Percentiles rank a stretch among this genome's conserved stretches.
phyloP scores from a whole-genome alignment of 2,113 vertebrate species.

The Malurus melanocephalus region DNA sequence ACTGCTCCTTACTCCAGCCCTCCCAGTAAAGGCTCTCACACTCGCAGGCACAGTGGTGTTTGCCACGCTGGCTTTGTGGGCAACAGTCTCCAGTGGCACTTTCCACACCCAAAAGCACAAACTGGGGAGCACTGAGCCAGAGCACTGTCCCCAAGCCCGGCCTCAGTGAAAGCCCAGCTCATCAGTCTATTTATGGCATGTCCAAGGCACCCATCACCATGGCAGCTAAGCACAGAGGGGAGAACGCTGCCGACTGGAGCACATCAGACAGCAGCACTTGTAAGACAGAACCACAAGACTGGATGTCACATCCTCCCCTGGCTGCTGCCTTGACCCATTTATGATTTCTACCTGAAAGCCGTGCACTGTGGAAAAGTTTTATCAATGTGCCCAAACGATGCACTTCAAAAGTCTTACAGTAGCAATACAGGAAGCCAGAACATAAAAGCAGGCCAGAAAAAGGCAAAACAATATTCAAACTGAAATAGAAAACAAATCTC shows the following conservation, averaged over 20 bases:
- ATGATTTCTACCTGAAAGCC: constrained; percentile 1
- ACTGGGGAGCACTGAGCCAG: background rate
- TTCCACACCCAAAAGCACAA: background rate
- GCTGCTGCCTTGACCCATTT: constrained; percentile 35
- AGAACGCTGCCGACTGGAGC: background rate
- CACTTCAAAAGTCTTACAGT: background rate
- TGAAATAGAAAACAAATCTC: background rate
- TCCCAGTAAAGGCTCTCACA: background rate
- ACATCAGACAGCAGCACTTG: background rate
- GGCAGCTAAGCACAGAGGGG: constrained; percentile 32
- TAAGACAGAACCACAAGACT: constrained; percentile 14
- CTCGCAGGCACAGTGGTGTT: background rate
- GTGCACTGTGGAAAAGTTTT: background rate
- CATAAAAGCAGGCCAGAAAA: background rate
- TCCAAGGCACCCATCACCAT: constrained; percentile 20
- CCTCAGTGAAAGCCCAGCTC: background rate
- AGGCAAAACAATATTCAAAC: background rate
- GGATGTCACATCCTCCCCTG: background rate
- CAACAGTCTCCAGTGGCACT: background rate
- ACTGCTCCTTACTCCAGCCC: background rate
- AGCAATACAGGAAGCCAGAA: background rate
- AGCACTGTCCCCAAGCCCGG: background rate
- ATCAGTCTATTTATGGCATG: constrained; percentile 3
- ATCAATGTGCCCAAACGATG: background rate
- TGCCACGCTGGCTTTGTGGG: background rate